Evolutionary conservation across 2,797 vertebrate species (phyloP), one percentile per base, ranked within the genome.

Genomic region (Clamator glandarius): DNA sequence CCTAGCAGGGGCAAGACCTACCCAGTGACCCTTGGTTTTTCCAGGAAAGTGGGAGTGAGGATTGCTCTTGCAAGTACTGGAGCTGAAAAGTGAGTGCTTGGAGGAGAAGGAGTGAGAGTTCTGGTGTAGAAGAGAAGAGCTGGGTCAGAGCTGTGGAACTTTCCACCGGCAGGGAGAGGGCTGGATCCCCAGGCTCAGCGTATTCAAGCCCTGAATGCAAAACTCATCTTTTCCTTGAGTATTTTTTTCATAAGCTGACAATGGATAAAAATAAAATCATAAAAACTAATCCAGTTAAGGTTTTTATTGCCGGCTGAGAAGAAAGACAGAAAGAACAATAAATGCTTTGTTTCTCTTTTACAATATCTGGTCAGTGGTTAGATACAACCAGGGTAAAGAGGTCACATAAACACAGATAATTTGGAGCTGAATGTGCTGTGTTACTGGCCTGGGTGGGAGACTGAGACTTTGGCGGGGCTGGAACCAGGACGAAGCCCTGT

Each of bases 221-320:
- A 96, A 89, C 88, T 94, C 94, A 93, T 96, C 91, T 94, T 95
- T 93, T 96, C 92, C 94, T 96, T 93, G 35, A 81, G 79, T 57
- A 19, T 23, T 44, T 26, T 21, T 61, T 75, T 78, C 31, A 64
- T 64, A 18, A 66, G 73, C 74, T 93, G 55, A 84, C 87, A 88
- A 79, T 84, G 91, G 72, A 74, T 95, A 88, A 90, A 96, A 95
- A 93, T 91, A 94, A 94, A 88, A 84, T 72, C 83, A 87, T 64
- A 84, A 81, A 54, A 87, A 61, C 52, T 90, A 90, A 84, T 84
- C 74, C 90, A 64, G 70, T 79, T 67, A 63, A 89, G 85, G 55
- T 41, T 84, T 93, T 88, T 39, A 89, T 76, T 68, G 41, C 51
- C 0, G 11, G 23, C 69, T 76, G 92, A 93, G 89, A 91, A 90